Evolutionary conservation across 2,888 invertebrate species (phyloP).

Genomic region (Girardia tigrina): DNA sequence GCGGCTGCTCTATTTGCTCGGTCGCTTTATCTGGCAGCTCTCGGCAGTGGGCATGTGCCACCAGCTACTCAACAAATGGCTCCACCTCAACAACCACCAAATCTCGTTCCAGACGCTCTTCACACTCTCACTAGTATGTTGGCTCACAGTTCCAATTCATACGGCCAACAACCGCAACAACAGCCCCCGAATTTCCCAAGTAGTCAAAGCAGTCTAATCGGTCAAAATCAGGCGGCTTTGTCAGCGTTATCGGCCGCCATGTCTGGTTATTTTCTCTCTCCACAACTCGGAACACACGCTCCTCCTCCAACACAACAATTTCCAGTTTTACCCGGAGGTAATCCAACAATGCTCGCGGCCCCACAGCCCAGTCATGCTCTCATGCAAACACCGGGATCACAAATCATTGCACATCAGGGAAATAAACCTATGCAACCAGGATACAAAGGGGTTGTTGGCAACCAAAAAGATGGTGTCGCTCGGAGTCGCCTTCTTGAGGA

Average conservation of each 20-base stretch:
- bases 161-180: background rate
- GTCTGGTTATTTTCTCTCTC: background rate
- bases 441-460: slow-evolving; percentile 4
- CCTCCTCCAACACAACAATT: slow-evolving; percentile 6
- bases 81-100: background rate
- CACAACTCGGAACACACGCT: background rate
- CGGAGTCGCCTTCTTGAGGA: slow-evolving; percentile 20
- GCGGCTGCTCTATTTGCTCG: background rate
- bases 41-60: background rate
- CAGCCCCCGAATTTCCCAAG: background rate
- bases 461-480: background rate
- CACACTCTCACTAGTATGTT: background rate
- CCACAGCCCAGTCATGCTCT: slow-evolving; percentile 5
- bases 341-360: background rate
- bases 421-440: slow-evolving; percentile 23
- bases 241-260: background rate
- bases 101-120: background rate
- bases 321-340: background rate
- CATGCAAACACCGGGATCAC: background rate
- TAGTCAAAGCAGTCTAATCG: slow-evolving; percentile 14
- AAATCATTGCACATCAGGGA: background rate
- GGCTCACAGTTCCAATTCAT: background rate
- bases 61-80: background rate
- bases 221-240: slow-evolving; percentile 14
- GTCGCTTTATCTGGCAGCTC: background rate